phyloP scores from a whole-genome alignment of 2,888 invertebrate genomes.

The Cacoxenus indagator region DNA sequence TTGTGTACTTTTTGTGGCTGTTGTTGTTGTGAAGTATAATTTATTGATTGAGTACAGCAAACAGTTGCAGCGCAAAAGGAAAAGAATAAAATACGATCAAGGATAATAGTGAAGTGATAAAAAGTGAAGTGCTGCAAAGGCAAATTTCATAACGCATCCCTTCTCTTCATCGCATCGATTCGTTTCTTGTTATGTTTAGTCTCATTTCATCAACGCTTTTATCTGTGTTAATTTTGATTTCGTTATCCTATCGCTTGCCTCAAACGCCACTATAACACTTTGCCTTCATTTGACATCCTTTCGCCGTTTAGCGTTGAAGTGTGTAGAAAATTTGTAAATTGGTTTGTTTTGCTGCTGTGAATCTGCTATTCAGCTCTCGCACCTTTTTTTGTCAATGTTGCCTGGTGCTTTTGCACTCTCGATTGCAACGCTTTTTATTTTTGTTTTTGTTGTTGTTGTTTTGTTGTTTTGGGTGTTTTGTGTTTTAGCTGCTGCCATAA shows the following conservation, averaged over 20 bases:
- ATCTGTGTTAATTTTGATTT: neutral
- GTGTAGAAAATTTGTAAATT: constrained; percentile 62
- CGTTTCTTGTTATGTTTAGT: neutral
- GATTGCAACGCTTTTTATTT: constrained; percentile 30
- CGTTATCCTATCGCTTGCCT: neutral
- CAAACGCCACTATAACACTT: neutral
- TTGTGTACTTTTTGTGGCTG: constrained; percentile 43
- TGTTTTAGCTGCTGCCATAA: constrained; percentile 50
- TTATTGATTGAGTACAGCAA: constrained; percentile 61
- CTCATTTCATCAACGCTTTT: neutral
- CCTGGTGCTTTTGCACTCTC: neutral
- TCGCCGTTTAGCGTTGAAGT: constrained; percentile 10
- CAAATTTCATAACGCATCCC: neutral
- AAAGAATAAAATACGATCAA: neutral
- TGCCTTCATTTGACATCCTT: constrained; percentile 4
- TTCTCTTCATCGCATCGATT: neutral
- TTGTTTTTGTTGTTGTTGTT: constrained; percentile 26
- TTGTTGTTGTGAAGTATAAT: constrained; percentile 60
- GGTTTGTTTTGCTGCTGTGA: constrained; percentile 59
- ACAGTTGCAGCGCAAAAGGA: neutral
- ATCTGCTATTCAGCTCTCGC: constrained; percentile 26
- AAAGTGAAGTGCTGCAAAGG: neutral
- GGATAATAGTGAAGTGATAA: neutral
- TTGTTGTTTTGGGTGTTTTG: constrained; percentile 26
- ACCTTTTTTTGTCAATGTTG: neutral